Evolutionary conservation across 2,888 invertebrate species (phyloP), one percentile per base, ranked within the genome.

Genomic region (Drosophila testacea): DNA sequence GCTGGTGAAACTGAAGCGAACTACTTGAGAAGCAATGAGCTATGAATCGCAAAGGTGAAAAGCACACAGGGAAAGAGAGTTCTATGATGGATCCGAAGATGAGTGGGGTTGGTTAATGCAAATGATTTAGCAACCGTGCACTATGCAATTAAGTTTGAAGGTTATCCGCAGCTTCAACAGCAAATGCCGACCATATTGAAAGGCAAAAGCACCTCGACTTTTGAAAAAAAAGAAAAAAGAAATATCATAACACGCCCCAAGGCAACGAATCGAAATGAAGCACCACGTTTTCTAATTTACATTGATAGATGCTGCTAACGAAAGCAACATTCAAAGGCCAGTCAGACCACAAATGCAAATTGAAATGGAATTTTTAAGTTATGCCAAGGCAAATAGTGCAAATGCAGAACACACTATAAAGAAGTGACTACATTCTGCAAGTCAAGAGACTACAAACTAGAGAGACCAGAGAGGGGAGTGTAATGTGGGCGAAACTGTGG

Each of bases 281-380:
- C 70, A 50, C 66, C 67, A 69, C 70, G 63, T 78, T 81, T 76
- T 76, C 73, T 84, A 83, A 85, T 84, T 88, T 84, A 80, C 87
- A 85, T 87, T 85, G 82, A 88, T 85, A 87, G 88, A 68, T 72
- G 75, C 64, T 51, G 62, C 81, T 75, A 86, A 83, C 89, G 87
- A 76, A 77, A 69, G 66, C 71, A 64, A 64, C 65, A 68, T 75
- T 79, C 79, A 88, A 88, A 87, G 82, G 72, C 81, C 73, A 84
- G 47, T 57, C 59, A 65, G 39, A 38, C 76, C 87, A 50, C 78
- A 84, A 88, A 83, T 80, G 76, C 69, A 78, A 79, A 79, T 88
- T 74, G 82, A 87, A 83, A 88, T 85, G 86, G 86, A 88, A 84
- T 85, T 84, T 83, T 85, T 88, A 81, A 84, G 88, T 81, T 84